Conservation (phyloP, 2,113 vertebrate species). For the Cepphus grylle region DNA sequence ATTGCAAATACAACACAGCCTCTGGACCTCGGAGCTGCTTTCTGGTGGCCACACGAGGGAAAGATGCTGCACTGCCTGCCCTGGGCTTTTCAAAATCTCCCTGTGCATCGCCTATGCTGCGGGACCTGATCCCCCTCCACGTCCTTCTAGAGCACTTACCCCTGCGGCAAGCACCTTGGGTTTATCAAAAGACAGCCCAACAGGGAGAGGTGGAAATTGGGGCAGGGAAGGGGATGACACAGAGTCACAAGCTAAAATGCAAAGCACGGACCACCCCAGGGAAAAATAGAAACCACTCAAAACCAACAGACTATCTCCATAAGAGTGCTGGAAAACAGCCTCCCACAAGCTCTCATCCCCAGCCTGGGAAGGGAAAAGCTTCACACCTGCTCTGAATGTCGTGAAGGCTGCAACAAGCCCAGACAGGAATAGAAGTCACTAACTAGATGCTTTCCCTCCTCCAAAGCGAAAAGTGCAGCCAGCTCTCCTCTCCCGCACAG, state of each 20-base stretch:
- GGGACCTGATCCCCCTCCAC: neutral
- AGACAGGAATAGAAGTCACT: slow-evolving; percentile 52
- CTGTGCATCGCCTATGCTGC: neutral
- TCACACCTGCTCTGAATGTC: slow-evolving; percentile 43
- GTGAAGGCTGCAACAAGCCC: slow-evolving; percentile 2
- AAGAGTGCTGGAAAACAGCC: slow-evolving; percentile 23
- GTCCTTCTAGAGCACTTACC: neutral
- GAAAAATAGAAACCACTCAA: neutral
- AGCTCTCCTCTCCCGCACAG: neutral
- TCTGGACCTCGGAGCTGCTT: neutral
- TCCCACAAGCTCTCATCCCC: neutral
- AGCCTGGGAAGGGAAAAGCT: slow-evolving; percentile 15
- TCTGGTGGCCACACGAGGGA: neutral
- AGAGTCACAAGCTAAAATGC: slow-evolving; percentile 32
- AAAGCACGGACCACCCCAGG: neutral
- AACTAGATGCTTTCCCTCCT: slow-evolving; percentile 31
- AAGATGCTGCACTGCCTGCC: neutral
- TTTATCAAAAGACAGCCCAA: neutral
- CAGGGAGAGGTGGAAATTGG: neutral
- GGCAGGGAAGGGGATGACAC: neutral
- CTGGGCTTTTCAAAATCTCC: neutral
- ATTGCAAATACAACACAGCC: neutral
- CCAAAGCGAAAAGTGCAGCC: neutral
- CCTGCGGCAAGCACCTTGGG: neutral
- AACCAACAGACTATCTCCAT: neutral